Conservation (phyloP, 2,888 invertebrate species). For the Auanema freiburgensis region DNA sequence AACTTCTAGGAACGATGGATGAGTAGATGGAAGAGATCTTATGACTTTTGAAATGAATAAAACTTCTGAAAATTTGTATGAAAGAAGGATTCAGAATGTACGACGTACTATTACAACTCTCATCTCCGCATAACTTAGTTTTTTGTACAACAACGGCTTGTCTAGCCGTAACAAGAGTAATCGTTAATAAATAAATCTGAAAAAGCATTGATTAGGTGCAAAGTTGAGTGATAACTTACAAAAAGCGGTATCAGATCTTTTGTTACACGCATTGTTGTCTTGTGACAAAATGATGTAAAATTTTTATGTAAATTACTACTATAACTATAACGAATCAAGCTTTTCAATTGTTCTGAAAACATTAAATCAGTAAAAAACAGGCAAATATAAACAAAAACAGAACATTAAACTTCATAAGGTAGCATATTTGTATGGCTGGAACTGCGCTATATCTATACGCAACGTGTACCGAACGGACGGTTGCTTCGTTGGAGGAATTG, state of each 20-base stretch:
- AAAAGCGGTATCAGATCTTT: constrained; percentile 1
- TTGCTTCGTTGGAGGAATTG: too few relatives aligned
- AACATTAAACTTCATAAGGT: too few relatives aligned
- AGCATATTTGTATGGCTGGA: too few relatives aligned
- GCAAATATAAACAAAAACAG: too few relatives aligned
- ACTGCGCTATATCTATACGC: too few relatives aligned
- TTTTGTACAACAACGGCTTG: constrained; percentile 25
- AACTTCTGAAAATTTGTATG: constrained; percentile 29
- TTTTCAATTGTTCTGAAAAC: too few relatives aligned
- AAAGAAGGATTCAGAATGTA: neutral
- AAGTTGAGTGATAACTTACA: neutral
- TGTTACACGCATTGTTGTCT: too few relatives aligned
- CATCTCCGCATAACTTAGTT: constrained; percentile 42
- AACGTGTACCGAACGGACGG: too few relatives aligned
- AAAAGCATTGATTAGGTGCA: constrained; percentile 7
- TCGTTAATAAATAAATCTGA: neutral
- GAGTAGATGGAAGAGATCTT: constrained; percentile 26
- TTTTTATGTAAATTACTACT: too few relatives aligned
- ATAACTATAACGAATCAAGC: too few relatives aligned
- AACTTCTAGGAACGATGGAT: constrained; percentile 9
- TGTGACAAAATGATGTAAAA: too few relatives aligned
- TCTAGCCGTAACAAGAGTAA: constrained; percentile 13
- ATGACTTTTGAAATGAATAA: constrained; percentile 39
- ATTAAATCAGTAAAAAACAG: too few relatives aligned
- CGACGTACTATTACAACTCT: constrained; percentile 30